Base-by-base conservation (phyloP, 2,113 vertebrate genomes). In the Penelope pileata region DNA sequence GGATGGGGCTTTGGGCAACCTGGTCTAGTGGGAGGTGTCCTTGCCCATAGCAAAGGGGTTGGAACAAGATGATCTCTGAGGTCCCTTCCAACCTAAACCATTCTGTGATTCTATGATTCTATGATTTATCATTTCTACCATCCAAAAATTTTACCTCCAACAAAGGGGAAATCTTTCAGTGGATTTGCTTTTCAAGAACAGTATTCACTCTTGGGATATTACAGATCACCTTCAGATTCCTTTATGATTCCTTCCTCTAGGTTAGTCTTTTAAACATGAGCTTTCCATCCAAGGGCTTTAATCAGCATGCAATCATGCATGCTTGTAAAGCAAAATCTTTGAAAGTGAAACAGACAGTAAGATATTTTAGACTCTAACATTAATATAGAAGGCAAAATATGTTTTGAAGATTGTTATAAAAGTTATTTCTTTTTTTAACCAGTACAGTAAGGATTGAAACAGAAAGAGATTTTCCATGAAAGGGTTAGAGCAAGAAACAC, bases 401-500 rank as follows among this genome's bases (percentile, higher is more conserved):
- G 84, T 75, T 91, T 84, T 93, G 40, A 75, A 87, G 70, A 79
- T 72, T 76, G 24, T 76, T 92, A 58, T 19, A 56, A 29, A 82
- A 87, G 66, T 60, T 75, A 8, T 78, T 94, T 88, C 8, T 63
- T 70, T 72, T 93, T 78, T 60, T 45, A 64, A 84, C 17, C 7
- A 79, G 5, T 0, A 1, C 4, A 4, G 50, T 73, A 88, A 86
- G 42, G 67, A 83, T 66, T 88, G 86, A 95, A 92, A 85, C 51
- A 4, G 74, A 69, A 94, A 90, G 17, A 83, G 21, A 73, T 85
- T 93, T 82, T 87, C 77, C 36, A 13, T 91, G 40, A 82, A 91
- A 85, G 42, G 5, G 29, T 94, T 85, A 82, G 74, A 80, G 10
- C 7, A 94, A 76, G 53, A 94, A 91, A 92, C 70, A 90, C 12